These are phyloP conservation scores for Coelopa frigida DNA, from an alignment of 1,140 invertebrate species.

Conservation along the genomic window DNA sequence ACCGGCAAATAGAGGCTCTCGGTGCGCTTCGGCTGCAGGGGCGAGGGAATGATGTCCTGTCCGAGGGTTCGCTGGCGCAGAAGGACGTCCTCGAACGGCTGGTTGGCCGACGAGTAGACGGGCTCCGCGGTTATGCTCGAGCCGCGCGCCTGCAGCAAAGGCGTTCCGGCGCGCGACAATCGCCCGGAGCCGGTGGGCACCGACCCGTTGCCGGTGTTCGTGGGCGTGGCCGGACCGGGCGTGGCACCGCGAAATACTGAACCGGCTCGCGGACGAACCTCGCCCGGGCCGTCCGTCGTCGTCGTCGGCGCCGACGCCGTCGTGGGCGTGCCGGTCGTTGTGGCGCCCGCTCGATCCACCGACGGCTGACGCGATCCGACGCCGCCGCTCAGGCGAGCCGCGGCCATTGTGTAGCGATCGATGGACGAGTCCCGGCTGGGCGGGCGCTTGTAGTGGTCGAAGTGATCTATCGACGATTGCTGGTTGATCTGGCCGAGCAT, in stretches of 20 bases:
- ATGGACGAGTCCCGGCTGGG: constrained; percentile 81
- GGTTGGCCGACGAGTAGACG: constrained; percentile 34
- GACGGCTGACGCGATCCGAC: constrained; percentile 66
- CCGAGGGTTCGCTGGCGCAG: constrained; percentile 70
- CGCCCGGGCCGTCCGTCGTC: too few relatives aligned
- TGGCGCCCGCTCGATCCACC: constrained; percentile 53
- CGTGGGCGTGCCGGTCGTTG: constrained; percentile 44
- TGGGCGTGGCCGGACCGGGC: constrained; percentile 43
- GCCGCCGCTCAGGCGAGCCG: constrained; percentile 47
- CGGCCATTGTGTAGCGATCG: constrained; percentile 66
- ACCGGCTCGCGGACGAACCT: constrained; percentile 47
- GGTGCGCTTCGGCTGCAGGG: constrained; percentile 77
- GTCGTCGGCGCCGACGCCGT: constrained; percentile 42
- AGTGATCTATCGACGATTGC: constrained; percentile 59
- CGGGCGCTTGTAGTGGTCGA: constrained; percentile 90
- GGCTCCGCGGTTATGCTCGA: constrained; percentile 22
- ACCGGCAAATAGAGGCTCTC: constrained; percentile 70
- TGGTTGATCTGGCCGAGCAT: constrained; percentile 48
- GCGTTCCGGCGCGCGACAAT: constrained; percentile 45
- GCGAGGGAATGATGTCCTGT: constrained; percentile 79
- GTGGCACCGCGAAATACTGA: constrained; percentile 50
- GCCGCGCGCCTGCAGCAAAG: constrained; percentile 26
- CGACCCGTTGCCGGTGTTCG: constrained; percentile 49
- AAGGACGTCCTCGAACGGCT: constrained; percentile 72
- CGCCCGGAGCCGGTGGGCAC: constrained; percentile 47